These are phyloP conservation scores for Tolmerus cingulatus DNA, from an alignment of 2,888 invertebrate species.

Conservation along the genomic window DNA sequence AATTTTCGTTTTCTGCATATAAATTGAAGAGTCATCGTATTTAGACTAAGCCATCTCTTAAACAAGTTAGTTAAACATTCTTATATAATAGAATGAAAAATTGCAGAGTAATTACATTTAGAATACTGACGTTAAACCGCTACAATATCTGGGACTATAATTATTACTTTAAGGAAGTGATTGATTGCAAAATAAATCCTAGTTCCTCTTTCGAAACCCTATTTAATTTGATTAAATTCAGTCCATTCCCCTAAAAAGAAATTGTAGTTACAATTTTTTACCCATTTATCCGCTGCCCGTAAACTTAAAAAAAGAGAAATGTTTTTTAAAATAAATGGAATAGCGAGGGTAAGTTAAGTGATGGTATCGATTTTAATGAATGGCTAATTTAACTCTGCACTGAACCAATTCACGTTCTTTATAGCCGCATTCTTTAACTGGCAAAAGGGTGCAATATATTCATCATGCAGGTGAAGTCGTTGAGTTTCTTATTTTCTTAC, in stretches of 20 bases:
- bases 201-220: neutral
- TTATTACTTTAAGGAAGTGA: neutral
- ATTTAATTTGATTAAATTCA: constrained; percentile 13
- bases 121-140: neutral
- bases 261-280: neutral
- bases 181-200: neutral
- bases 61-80: neutral
- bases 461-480: neutral
- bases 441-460: neutral
- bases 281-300: neutral
- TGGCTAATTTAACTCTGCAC: neutral
- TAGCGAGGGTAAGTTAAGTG: neutral
- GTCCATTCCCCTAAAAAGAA: neutral
- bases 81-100: neutral
- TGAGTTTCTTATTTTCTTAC: neutral
- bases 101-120: neutral
- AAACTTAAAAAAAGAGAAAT: neutral
- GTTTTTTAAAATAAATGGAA: neutral
- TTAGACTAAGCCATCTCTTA: neutral
- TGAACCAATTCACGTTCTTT: neutral
- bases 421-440: neutral
- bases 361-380: constrained; percentile 23
- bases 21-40: neutral
- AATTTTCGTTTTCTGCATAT: neutral
- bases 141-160: neutral